Conservation (phyloP, 2,797 vertebrate genomes). For the Anniella stebbinsi region DNA sequence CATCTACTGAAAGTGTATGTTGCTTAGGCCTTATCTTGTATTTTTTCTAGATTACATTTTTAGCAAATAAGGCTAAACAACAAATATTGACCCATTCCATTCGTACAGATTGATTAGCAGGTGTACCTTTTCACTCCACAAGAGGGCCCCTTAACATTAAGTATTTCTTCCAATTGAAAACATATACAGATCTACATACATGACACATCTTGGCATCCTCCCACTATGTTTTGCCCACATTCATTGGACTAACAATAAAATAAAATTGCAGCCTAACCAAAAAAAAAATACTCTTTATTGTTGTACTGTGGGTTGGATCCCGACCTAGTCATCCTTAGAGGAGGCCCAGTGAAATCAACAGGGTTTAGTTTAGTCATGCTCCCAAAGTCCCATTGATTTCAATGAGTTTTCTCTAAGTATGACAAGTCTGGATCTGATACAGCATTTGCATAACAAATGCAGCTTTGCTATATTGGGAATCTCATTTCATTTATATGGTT, state of each 20-base stretch:
- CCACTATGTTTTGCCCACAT: neutral
- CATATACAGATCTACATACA: fast-evolving
- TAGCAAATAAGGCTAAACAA: neutral
- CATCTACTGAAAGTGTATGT: neutral
- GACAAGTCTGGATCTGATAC: neutral
- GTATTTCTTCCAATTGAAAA: neutral
- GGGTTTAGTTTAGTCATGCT: too few species aligned
- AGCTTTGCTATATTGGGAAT: neutral
- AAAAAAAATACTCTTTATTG: neutral
- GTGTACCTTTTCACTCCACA: slow-evolving; percentile 51
- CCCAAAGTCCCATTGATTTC: too few species aligned
- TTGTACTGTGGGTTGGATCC: neutral
- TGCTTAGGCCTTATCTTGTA: neutral
- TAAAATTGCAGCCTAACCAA: neutral
- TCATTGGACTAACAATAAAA: neutral
- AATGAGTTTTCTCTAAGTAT: too few species aligned
- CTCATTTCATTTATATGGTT: neutral
- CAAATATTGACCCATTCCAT: neutral
- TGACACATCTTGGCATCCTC: neutral
- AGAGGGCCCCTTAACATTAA: slow-evolving; percentile 67
- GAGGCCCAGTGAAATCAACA: too few species aligned
- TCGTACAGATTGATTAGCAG: neutral
- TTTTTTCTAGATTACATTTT: neutral
- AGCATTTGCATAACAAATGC: neutral
- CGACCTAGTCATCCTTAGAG: too few species aligned